Percentiles rank a stretch among this genome's conserved stretches.
Conservation (phyloP, 2,888 invertebrate genomes). For the Brachypterus glaber region DNA sequence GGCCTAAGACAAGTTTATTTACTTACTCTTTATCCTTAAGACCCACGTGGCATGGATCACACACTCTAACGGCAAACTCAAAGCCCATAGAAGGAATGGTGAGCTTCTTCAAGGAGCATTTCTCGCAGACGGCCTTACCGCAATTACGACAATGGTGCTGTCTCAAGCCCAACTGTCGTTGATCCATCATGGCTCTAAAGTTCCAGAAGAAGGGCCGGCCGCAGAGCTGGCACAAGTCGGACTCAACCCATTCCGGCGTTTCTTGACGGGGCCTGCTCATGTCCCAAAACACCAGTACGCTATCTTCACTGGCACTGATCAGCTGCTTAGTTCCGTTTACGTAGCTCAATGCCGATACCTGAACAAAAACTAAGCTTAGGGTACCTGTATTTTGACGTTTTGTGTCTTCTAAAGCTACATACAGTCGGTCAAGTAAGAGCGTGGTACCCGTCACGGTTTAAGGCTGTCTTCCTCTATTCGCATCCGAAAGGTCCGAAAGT, state of each 20-base stretch:
- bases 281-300: constrained; percentile 89
- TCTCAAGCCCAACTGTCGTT: constrained; percentile 81
- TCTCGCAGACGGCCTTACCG: constrained; percentile 91
- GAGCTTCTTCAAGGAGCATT: constrained; percentile 79
- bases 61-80: constrained; percentile 94
- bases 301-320: constrained; percentile 85
- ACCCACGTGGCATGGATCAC: constrained; percentile 79
- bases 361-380: too few relatives aligned
- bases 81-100: constrained; percentile 95
- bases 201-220: constrained; percentile 98
- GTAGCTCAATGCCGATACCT: constrained; percentile 86
- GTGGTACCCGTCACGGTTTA: too few relatives aligned
- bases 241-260: constrained; percentile 93
- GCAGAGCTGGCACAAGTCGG: constrained; percentile 91
- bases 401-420: too few relatives aligned
- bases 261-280: constrained; percentile 82
- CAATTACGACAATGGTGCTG: constrained; percentile 90
- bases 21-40: constrained; percentile 82
- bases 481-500: too few relatives aligned
- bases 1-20: too few relatives aligned
- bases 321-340: constrained; percentile 69
- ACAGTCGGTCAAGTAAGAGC: too few relatives aligned
- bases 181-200: constrained; percentile 96
- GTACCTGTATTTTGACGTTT: too few relatives aligned
- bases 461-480: too few relatives aligned